A percentile compares a stretch with the other conserved stretches of the same genome.
phyloP scores from a whole-genome alignment of 2,797 vertebrate genomes.

The Tokudaia tokunoshimensis region DNA sequence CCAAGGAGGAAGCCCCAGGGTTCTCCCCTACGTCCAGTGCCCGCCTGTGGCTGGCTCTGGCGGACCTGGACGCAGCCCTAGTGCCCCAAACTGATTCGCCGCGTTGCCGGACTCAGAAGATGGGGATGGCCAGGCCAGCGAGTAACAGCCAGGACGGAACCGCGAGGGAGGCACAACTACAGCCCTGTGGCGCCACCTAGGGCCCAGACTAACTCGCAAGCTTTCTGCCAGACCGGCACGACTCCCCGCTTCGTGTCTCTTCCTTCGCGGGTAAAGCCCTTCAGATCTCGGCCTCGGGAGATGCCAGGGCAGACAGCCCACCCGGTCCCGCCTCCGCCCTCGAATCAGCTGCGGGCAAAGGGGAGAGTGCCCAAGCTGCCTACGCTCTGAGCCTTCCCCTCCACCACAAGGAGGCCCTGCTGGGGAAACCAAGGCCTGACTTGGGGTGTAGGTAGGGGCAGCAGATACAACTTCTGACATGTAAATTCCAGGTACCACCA shows the following conservation, averaged over 20 bases:
- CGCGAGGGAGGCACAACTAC: conserved; percentile 28
- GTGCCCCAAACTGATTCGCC: not conserved
- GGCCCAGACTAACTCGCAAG: conserved; percentile 21
- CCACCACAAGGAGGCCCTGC: not conserved
- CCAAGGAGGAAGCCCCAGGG: not conserved
- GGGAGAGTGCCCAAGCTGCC: not conserved
- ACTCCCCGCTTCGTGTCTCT: not conserved
- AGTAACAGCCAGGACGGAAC: not conserved
- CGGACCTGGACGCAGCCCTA: not conserved
- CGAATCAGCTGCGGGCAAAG: not conserved
- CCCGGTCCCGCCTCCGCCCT: not conserved
- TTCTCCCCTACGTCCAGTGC: not conserved
- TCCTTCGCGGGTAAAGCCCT: not conserved
- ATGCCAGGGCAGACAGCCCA: not conserved
- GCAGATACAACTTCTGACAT: not conserved
- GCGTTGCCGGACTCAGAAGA: not conserved
- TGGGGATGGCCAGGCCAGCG: not conserved
- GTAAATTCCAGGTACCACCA: too few relatives aligned
- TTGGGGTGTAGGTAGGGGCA: not conserved
- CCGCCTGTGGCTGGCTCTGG: not conserved
- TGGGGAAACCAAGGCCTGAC: too few relatives aligned
- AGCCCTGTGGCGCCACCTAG: conserved; percentile 83
- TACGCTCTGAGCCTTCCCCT: not conserved
- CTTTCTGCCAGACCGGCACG: not conserved
- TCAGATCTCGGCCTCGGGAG: not conserved